Conservation (phyloP, 64 coral and sea anemone genomes). For the Dendronephthya gigantea region DNA sequence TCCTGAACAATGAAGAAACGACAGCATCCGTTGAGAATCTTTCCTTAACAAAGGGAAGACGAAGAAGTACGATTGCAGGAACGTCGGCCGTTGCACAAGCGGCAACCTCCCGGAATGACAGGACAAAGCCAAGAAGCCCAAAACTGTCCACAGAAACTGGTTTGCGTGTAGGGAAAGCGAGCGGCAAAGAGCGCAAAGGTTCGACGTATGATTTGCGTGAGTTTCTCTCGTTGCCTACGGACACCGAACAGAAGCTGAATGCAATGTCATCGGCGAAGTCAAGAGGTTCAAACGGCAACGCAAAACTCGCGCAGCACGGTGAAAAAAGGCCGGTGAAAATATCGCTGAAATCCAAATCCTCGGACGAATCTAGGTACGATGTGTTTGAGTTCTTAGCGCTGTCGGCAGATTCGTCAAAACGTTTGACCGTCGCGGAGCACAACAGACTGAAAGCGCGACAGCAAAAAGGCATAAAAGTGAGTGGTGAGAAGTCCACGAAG, state of each 20-base stretch:
- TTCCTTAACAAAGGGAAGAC: not conserved
- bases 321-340: not conserved
- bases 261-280: not conserved
- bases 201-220: not conserved
- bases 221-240: not conserved
- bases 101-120: not conserved
- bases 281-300: not conserved
- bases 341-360: not conserved
- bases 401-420: not conserved
- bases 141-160: not conserved
- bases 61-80: not conserved
- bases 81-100: not conserved
- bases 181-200: not conserved
- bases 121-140: not conserved
- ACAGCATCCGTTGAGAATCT: not conserved
- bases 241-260: not conserved
- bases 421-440: not conserved
- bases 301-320: not conserved
- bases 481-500: not conserved
- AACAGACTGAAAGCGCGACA: not conserved
- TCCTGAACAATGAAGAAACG: not conserved
- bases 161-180: not conserved
- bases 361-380: not conserved
- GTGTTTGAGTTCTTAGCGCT: not conserved
- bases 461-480: not conserved